Percentiles rank a stretch among this genome's conserved stretches.
These are phyloP conservation scores for Spodoptera frugiperda DNA, from an alignment of 1,140 invertebrate species.

Conservation along the genomic window DNA sequence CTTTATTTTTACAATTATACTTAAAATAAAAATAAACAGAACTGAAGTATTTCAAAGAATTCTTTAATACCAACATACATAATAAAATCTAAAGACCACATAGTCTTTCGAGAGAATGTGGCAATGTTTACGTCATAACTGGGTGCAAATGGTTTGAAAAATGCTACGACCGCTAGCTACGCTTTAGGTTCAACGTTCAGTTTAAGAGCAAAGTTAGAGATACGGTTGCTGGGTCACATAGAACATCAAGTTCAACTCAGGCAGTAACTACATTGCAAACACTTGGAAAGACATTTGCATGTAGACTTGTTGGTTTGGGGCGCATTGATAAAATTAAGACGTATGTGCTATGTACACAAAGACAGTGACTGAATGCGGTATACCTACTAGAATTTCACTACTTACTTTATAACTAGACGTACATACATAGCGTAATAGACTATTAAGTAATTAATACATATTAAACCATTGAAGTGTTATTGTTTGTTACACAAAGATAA, in stretches of 20 bases:
- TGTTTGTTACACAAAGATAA: too few species aligned
- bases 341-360: background rate
- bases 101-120: conserved; percentile 13
- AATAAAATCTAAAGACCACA: conserved; percentile 15
- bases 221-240: conserved; percentile 28
- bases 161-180: background rate
- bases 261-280: conserved; percentile 26
- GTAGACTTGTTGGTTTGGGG: conserved; percentile 26
- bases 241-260: conserved; percentile 21
- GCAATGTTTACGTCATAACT: conserved; percentile 22
- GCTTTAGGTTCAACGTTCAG: conserved; percentile 1
- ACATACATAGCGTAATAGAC: too few species aligned
- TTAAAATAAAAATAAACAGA: too few species aligned
- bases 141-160: conserved; percentile 34
- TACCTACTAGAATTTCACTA: too few species aligned
- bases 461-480: too few species aligned
- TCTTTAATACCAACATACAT: background rate
- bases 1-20: too few species aligned
- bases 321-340: conserved; percentile 14
- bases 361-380: too few species aligned
- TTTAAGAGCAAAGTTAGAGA: background rate
- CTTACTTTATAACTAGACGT: too few species aligned
- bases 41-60: too few species aligned
- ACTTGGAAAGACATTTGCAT: conserved; percentile 29
- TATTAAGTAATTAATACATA: too few species aligned